phyloP scores from a whole-genome alignment of 2,113 vertebrate species.

The Pardalotus punctatus region DNA sequence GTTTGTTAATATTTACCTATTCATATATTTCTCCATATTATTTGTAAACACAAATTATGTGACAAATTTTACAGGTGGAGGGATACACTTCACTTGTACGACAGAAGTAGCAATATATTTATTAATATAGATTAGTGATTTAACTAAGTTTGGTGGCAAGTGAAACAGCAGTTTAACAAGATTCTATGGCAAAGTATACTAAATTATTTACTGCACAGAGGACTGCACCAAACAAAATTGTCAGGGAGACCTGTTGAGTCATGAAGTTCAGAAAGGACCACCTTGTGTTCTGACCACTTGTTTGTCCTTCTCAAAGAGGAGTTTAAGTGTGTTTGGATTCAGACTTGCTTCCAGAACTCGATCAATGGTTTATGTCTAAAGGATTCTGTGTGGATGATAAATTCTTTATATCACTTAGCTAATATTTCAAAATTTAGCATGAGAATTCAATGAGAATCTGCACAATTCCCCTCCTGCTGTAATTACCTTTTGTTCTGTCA shows the following conservation, averaged over 20 bases:
- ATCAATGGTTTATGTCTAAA: not conserved
- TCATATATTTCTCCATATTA: not conserved
- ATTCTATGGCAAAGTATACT: not conserved
- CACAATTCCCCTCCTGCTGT: too few species aligned
- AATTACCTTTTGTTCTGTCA: not conserved
- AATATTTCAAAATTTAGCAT: not conserved
- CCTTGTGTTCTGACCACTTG: not conserved
- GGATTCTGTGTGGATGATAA: not conserved
- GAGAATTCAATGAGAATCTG: not conserved
- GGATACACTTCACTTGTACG: not conserved
- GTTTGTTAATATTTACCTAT: not conserved
- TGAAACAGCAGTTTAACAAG: not conserved
- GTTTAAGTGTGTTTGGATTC: not conserved
- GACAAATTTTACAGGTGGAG: not conserved
- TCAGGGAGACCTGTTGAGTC: not conserved
- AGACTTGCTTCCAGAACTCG: not conserved
- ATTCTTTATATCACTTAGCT: not conserved
- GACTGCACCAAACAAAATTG: not conserved
- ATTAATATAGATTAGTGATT: not conserved
- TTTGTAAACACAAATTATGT: not conserved
- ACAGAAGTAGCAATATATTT: not conserved
- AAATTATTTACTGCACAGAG: not conserved
- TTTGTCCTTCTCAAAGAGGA: not conserved
- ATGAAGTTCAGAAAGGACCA: not conserved
- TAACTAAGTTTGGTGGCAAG: not conserved